Percentiles rank a stretch among this genome's conserved stretches.
Evolutionary conservation across 2,797 vertebrate species (phyloP).

Genomic region (Gymnoscopelus microlampas): DNA sequence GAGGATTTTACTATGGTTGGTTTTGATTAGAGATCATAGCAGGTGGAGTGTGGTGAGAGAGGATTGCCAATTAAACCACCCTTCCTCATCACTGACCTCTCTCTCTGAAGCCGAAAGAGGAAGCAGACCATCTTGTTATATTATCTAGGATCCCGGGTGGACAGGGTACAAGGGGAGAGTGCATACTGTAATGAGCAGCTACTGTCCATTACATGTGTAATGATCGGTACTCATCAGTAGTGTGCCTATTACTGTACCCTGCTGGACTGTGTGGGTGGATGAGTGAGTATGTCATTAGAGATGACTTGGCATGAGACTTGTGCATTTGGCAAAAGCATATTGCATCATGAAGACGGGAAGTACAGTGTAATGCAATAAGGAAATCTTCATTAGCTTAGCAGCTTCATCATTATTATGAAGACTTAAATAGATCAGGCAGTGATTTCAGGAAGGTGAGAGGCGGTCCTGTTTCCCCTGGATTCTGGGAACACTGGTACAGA

Average conservation of each 20-base stretch:
- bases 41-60: neutral
- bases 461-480: slow-evolving; percentile 6
- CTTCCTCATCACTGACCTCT: slow-evolving; percentile 17
- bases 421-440: slow-evolving; percentile 58
- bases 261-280: slow-evolving; percentile 52
- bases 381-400: slow-evolving; percentile 60
- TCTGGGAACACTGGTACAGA: slow-evolving; percentile 2
- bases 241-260: slow-evolving; percentile 36
- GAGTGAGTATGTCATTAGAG: slow-evolving; percentile 53
- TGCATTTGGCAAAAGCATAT: slow-evolving; percentile 39
- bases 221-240: slow-evolving; percentile 47
- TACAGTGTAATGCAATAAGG: slow-evolving; percentile 60
- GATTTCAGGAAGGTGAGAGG: slow-evolving; percentile 37
- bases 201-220: slow-evolving; percentile 49
- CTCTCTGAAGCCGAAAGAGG: neutral
- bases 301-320: slow-evolving; percentile 43
- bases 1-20: neutral
- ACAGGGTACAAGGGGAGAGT: slow-evolving; percentile 25
- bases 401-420: slow-evolving; percentile 61
- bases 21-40: neutral
- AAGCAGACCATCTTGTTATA: neutral
- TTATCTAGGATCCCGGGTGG: slow-evolving; percentile 20
- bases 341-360: slow-evolving; percentile 55
- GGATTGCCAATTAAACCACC: neutral
- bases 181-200: slow-evolving; percentile 16